Percentiles rank a stretch among this genome's conserved stretches.
Conservation (phyloP, 2,113 vertebrate species). For the Andinoacara biseriatus region DNA sequence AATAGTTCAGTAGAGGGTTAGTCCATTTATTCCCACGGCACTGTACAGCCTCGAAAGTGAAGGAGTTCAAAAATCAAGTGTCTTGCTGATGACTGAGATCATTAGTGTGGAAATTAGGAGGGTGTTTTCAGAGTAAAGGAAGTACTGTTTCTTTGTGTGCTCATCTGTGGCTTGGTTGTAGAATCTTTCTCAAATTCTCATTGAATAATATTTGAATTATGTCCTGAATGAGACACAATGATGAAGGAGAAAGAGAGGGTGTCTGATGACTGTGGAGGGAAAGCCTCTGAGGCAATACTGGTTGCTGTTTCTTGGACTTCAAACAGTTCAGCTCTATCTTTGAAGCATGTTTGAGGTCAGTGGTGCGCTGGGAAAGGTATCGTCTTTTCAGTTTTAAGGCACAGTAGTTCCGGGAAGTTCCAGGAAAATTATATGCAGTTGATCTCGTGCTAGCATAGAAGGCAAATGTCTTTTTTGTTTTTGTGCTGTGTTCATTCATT, state of each 20-base stretch:
- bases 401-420: neutral
- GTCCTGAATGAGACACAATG: constrained; percentile 6
- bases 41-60: neutral
- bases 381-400: neutral
- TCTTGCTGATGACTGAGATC: neutral
- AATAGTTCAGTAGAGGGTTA: neutral
- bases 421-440: neutral
- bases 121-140: neutral
- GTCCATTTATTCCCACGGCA: neutral
- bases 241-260: neutral
- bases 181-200: neutral
- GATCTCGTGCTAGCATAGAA: neutral
- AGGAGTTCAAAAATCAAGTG: neutral
- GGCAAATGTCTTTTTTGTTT: neutral
- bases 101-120: neutral
- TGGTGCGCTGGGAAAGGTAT: constrained; percentile 5
- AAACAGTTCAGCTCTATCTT: constrained; percentile 34
- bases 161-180: neutral
- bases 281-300: constrained; percentile 10
- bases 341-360: constrained; percentile 52
- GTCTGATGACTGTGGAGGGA: constrained; percentile 9
- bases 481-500: neutral
- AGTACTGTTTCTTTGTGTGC: neutral
- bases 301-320: constrained; percentile 43
- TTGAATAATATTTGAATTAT: constrained; percentile 18